Percentiles rank a stretch among this genome's conserved stretches.
Evolutionary conservation across 2,113 vertebrate genomes (phyloP).

Genomic region (Thamnaconus septentrionalis): DNA sequence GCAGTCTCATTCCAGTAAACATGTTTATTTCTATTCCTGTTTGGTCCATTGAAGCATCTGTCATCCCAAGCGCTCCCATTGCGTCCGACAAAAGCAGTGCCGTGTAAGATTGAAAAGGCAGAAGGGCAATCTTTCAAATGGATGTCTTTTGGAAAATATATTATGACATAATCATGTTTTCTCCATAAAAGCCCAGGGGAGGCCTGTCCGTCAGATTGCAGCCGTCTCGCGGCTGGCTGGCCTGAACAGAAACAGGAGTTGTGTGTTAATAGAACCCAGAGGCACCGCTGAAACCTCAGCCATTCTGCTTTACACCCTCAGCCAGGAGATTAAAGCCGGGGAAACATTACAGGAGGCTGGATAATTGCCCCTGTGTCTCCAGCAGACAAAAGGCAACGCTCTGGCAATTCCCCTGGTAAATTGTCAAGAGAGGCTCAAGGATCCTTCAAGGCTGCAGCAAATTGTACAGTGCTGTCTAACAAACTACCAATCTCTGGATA

Average conservation of each 20-base stretch:
- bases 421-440: constrained; percentile 75
- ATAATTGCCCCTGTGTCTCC: constrained; percentile 77
- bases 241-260: constrained; percentile 74
- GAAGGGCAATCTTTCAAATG: constrained; percentile 75
- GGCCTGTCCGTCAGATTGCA: constrained; percentile 73
- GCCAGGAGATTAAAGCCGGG: constrained; percentile 80
- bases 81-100: constrained; percentile 68
- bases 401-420: constrained; percentile 75
- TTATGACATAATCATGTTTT: constrained; percentile 83
- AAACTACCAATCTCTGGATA: constrained; percentile 80
- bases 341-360: constrained; percentile 80
- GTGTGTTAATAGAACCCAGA: constrained; percentile 81
- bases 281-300: constrained; percentile 77
- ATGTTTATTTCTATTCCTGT: constrained; percentile 62
- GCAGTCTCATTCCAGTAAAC: constrained; percentile 32
- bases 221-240: constrained; percentile 61
- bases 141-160: constrained; percentile 79
- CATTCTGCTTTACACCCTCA: constrained; percentile 76
- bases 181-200: constrained; percentile 72
- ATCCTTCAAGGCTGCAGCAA: constrained; percentile 76
- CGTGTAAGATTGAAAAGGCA: constrained; percentile 71
- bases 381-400: constrained; percentile 79
- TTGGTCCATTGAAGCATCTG: constrained; percentile 63
- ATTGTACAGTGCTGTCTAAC: constrained; percentile 80
- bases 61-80: constrained; percentile 64